Evolutionary conservation across 37 sponge, comb jelly and placozoan species (phyloP), one percentile per base, ranked within the genome.

Genomic region (Petrosia ficiformis): DNA sequence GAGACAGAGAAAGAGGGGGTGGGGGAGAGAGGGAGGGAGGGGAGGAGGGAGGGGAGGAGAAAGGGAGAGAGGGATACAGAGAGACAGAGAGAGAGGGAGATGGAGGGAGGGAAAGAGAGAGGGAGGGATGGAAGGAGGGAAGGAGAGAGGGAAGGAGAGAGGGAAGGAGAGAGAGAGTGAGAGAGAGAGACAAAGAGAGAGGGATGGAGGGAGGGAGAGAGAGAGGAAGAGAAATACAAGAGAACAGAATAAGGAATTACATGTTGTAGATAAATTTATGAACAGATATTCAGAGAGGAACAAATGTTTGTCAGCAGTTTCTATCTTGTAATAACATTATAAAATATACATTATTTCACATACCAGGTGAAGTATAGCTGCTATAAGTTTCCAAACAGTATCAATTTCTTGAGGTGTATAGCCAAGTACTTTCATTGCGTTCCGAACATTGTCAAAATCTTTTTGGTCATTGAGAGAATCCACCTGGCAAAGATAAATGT

Each of bases 281-380:
- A 63, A 30, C 65, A 32, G 8, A 33, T 6, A 63, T 63, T 14
- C 65, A 63, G 65, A 30, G 57, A 30, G 65, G 16, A 63, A 63
- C 31, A 33, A 63, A 63, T 63, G 31, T 63, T 63, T 63, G 33
- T 33, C 19, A 32, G 33, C 31, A 33, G 33, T 63, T 63, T 5
- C 33, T 30, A 33, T 63, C 31, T 54, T 54, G 28, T 63, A 33
- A 63, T 32, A 63, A 33, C 28, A 33, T 32, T 33, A 63, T 30
- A 33, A 63, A 63, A 5, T 25, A 71, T 43, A 31, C 40, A 80
- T 38, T 2, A 65, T 35, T n/a, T 52, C 59, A 42, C 89, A 74
- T 40, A 87, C 92, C 67, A 91, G 82, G 35, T 87, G 88, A 5
- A 92, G 39, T 22, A 83, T 80, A 67, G 85, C 74, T 4, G 93